phyloP scores from a whole-genome alignment of 1,140 invertebrate species.

The Aphaenogaster rudis region DNA sequence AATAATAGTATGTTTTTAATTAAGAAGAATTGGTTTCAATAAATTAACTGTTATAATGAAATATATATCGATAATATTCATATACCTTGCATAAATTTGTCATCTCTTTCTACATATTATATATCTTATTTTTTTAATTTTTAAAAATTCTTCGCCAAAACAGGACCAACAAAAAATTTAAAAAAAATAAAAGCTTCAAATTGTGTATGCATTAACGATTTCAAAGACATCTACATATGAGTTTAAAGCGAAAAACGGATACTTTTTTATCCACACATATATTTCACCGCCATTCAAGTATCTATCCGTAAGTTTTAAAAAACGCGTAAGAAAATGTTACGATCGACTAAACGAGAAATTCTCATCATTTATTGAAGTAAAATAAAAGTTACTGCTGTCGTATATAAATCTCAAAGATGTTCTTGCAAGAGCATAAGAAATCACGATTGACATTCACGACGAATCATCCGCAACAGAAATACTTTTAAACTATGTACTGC shows the following conservation, averaged over 20 bases:
- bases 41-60: background rate
- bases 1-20: background rate
- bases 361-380: background rate
- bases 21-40: background rate
- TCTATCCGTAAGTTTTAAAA: background rate
- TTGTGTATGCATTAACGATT: background rate
- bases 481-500: background rate
- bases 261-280: background rate
- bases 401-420: background rate
- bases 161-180: background rate
- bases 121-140: background rate
- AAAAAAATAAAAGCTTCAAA: background rate
- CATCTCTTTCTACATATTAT: background rate
- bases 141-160: background rate
- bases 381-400: conserved; percentile 35
- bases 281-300: background rate
- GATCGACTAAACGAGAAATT: background rate
- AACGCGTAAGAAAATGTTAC: background rate
- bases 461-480: background rate
- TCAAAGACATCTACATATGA: background rate
- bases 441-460: background rate
- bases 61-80: background rate
- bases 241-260: background rate
- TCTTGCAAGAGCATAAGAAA: background rate
- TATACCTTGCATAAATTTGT: background rate